Evolutionary conservation across 2,113 vertebrate genomes (phyloP).

Genomic region (Brachypteracias leptosomus): DNA sequence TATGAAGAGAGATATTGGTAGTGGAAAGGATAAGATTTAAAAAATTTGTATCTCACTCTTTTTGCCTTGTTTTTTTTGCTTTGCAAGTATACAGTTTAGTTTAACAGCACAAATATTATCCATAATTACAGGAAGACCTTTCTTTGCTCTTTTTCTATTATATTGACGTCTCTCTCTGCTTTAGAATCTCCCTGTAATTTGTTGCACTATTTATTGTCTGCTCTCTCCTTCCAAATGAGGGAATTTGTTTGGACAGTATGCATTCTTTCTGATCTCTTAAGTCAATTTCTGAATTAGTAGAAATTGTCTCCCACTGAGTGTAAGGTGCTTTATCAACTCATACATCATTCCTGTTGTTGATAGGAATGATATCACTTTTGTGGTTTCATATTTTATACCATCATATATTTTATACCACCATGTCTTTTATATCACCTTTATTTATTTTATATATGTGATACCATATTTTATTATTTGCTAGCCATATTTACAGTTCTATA

Average conservation of each 20-base stretch:
- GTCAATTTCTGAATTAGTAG: not conserved
- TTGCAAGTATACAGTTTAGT: not conserved
- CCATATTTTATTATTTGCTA: not conserved
- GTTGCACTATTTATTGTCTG: not conserved
- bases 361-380: not conserved
- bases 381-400: too few relatives aligned
- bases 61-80: not conserved
- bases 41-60: not conserved
- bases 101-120: not conserved
- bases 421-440: too few relatives aligned
- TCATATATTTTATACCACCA: too few relatives aligned
- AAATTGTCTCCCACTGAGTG: not conserved
- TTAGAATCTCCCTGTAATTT: not conserved
- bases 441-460: too few relatives aligned
- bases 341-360: not conserved
- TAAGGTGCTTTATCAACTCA: not conserved
- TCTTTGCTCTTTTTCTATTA: not conserved
- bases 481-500: not conserved
- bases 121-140: not conserved
- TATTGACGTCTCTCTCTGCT: not conserved
- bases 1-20: not conserved
- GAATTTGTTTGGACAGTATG: not conserved
- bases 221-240: not conserved
- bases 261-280: not conserved
- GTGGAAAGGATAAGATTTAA: not conserved